Evolutionary conservation across 2,888 invertebrate genomes (phyloP).

Genomic region (Keiferia lycopersicella): DNA sequence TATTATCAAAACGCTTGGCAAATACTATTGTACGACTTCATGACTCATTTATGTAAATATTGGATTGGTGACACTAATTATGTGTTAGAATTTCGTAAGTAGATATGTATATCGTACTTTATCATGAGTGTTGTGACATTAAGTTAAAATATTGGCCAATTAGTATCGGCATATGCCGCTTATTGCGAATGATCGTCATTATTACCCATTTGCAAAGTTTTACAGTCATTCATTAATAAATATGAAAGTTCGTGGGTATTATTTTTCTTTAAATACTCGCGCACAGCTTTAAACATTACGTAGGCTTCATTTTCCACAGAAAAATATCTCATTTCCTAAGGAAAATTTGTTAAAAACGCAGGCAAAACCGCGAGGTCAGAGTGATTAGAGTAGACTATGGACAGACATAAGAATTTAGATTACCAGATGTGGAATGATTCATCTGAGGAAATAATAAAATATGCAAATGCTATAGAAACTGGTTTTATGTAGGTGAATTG

Average conservation of each 20-base stretch:
- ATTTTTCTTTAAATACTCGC: too few species aligned
- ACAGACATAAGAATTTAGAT: not conserved
- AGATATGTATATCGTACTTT: not conserved
- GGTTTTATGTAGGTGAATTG: conserved; percentile 22
- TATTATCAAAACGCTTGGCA: conserved; percentile 43
- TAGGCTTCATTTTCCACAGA: too few species aligned
- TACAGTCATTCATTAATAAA: not conserved
- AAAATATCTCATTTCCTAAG: too few species aligned
- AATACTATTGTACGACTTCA: conserved; percentile 36
- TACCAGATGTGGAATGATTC: conserved; percentile 11
- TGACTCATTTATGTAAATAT: conserved; percentile 44
- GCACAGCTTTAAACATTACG: too few species aligned
- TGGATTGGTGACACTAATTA: not conserved
- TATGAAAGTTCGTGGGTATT: too few species aligned
- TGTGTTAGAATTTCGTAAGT: not conserved
- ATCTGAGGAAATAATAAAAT: conserved; percentile 18
- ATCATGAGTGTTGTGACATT: not conserved
- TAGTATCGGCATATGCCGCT: not conserved
- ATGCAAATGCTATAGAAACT: conserved; percentile 21
- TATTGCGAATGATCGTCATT: not conserved
- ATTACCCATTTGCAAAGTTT: not conserved
- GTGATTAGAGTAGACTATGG: not conserved
- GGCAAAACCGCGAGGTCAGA: too few species aligned
- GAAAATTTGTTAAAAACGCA: too few species aligned
- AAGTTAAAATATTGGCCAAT: conserved; percentile 3